Base-by-base conservation (phyloP, 2,797 vertebrate species). In the Phyllotis vaccarum region DNA sequence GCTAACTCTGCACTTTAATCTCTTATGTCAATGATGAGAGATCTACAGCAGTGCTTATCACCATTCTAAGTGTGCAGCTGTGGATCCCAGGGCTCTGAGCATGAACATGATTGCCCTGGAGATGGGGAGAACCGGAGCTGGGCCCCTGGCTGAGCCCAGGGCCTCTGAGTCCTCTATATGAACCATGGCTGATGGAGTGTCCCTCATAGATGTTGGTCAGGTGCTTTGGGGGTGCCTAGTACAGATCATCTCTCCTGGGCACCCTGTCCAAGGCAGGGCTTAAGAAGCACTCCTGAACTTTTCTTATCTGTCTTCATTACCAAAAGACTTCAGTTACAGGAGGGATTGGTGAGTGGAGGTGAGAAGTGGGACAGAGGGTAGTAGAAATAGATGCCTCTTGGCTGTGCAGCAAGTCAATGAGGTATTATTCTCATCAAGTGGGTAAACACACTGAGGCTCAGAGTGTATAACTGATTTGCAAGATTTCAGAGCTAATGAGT, bases 401-500 rank as follows among this genome's bases (percentile, higher is more conserved):
- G 21, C 46, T 62, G 5, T 1, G 17, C 1, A 74, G 14, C 6
- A 8, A 68, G 90, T n/a, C 43, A 11, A 27, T 22, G 40, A 83
- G 34, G 14, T 22, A 62, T 58, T 56, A 64, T 54, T 90, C 9
- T 56, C 60, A 86, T 66, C 86, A 78, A 52, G 43, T 9, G 82
- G 66, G 40, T 92, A 46, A 93, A 72, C 66, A 93, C 24, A 68
- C 56, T 54, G 91, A 95, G 88, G 43, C 40, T 94, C 70, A 31
- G 74, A 88, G 64, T 74, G 3, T 24, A 19, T 49, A 58, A 56
- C 0, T 86, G 54, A 16, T 68, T 46, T 16, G 7, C 85, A 37
- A 54, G 31, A 60, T 80, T 24, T 74, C 21, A 22, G 72, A 85
- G 27, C 22, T 72, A 74, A 12, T 31, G 40, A 80, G 8, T 34